A percentile compares a stretch with the other conserved stretches of the same genome.
These are phyloP conservation scores for Malurus alboscapulatus DNA, from an alignment of 2,113 vertebrate genomes.

Conservation along the genomic window DNA sequence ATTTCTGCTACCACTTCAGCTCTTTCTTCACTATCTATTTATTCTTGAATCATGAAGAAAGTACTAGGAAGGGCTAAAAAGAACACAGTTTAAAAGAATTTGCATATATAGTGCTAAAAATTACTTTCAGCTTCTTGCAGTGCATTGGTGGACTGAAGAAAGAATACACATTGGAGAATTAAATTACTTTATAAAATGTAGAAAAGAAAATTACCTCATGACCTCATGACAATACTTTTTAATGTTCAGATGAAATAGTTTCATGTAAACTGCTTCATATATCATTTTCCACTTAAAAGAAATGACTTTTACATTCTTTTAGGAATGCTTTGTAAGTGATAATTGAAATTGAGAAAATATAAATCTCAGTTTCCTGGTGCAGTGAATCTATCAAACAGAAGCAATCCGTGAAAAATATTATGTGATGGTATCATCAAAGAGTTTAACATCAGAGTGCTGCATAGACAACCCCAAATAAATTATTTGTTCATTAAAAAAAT, in stretches of 20 bases:
- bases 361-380: not conserved
- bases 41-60: not conserved
- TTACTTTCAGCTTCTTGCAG: not conserved
- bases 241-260: not conserved
- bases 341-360: not conserved
- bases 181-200: not conserved
- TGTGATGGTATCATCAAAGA: not conserved
- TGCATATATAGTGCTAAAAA: not conserved
- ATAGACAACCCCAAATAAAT: not conserved
- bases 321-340: not conserved
- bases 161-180: not conserved
- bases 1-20: not conserved
- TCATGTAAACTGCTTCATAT: not conserved
- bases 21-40: not conserved
- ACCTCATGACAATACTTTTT: not conserved
- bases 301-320: not conserved
- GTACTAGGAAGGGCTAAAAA: not conserved
- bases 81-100: not conserved
- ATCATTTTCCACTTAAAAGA: not conserved
- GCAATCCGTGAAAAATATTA: not conserved
- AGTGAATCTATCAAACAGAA: not conserved
- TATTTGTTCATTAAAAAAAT: not conserved
- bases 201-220: not conserved
- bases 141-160: not conserved
- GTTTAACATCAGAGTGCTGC: not conserved